Percentiles rank a stretch among this genome's conserved stretches.
Conservation (phyloP, 2,888 invertebrate species). For the Clostera curtula region DNA sequence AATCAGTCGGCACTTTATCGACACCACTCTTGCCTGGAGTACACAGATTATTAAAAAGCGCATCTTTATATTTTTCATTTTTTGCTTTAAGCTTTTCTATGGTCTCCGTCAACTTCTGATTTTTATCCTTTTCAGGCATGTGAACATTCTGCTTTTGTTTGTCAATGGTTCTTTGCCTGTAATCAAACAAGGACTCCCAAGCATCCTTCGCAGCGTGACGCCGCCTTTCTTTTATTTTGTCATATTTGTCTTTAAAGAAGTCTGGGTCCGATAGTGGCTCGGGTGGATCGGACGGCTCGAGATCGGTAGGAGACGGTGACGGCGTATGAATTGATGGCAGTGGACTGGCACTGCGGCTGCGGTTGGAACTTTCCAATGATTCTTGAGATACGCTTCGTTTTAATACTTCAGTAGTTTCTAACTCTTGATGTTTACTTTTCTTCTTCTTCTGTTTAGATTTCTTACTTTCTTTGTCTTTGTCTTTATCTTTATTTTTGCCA, state of each 20-base stretch:
- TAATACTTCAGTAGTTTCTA: slow-evolving; percentile 28
- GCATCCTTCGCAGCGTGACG: slow-evolving; percentile 67
- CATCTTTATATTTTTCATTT: slow-evolving; percentile 70
- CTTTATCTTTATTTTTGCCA: slow-evolving; percentile 28
- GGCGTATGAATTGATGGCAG: slow-evolving; percentile 63
- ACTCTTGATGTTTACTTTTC: slow-evolving; percentile 51
- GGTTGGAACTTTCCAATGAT: slow-evolving; percentile 56
- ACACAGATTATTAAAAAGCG: slow-evolving; percentile 48
- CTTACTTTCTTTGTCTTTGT: slow-evolving; percentile 59
- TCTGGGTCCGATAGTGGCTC: slow-evolving; percentile 48
- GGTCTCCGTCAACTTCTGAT: slow-evolving; percentile 70
- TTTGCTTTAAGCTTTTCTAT: slow-evolving; percentile 79
- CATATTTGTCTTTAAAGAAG: slow-evolving; percentile 75
- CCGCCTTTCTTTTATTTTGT: slow-evolving; percentile 76
- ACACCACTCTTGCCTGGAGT: slow-evolving; percentile 34
- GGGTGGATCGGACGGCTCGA: slow-evolving; percentile 27
- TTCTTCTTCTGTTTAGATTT: slow-evolving; percentile 67
- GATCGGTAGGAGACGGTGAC: slow-evolving; percentile 50
- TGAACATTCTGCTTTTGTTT: slow-evolving; percentile 51
- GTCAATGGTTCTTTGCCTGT: slow-evolving; percentile 56
- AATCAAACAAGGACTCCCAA: slow-evolving; percentile 62
- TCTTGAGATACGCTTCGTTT: slow-evolving; percentile 41
- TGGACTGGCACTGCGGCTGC: slow-evolving; percentile 62
- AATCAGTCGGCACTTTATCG: slow-evolving; percentile 31
- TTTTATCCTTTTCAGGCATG: slow-evolving; percentile 63